Evolutionary conservation across 1,140 invertebrate genomes (phyloP).

Genomic region (Metopolophium dirhodum): DNA sequence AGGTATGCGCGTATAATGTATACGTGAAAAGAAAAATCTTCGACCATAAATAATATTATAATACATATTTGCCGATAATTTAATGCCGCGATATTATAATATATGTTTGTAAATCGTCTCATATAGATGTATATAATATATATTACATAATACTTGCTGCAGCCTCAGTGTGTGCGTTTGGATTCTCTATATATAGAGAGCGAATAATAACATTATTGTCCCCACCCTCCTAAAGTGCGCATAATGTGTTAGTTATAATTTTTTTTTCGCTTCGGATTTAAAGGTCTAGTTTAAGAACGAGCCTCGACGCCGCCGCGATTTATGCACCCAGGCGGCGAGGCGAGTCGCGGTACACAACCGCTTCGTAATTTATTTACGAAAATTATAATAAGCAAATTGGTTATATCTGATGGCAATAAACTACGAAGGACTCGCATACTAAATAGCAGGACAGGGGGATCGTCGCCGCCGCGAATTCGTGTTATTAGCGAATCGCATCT

Average conservation of each 20-base stretch:
- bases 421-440: constrained; percentile 29
- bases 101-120: neutral
- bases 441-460: neutral
- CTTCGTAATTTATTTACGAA: constrained; percentile 39
- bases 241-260: neutral
- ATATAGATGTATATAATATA: neutral
- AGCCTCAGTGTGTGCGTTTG: neutral
- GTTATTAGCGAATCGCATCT: constrained; percentile 24
- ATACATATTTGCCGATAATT: neutral
- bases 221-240: neutral
- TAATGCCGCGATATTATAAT: neutral
- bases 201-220: neutral
- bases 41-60: neutral
- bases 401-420: constrained; percentile 52
- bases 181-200: neutral
- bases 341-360: neutral
- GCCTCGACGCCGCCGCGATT: neutral
- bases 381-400: constrained; percentile 53
- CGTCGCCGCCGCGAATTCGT: neutral
- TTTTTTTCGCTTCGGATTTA: neutral
- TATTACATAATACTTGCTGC: neutral
- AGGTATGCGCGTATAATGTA: neutral
- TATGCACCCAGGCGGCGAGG: neutral
- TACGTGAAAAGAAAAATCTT: neutral
- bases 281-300: neutral